Base-by-base conservation (phyloP, 1,140 invertebrate genomes). In the Brachionus angularis region DNA sequence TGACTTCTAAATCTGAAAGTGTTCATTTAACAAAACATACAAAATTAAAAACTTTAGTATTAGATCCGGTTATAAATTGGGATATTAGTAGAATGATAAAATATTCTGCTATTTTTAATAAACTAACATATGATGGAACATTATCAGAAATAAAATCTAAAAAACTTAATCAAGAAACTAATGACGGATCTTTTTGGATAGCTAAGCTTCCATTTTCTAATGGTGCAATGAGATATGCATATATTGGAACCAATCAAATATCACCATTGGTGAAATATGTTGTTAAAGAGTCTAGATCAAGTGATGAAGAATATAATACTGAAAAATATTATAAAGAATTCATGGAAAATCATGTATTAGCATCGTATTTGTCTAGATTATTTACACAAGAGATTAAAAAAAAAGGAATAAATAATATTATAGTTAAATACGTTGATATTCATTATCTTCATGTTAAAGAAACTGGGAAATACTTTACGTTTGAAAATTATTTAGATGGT, bases 141-240 rank as follows among this genome's bases (percentile, higher is more conserved):
- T 10, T 55, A 34, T 29, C 33, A 23, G 52, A 55, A 10, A 55
- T 55, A 10, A 55, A 25, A 36, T 16, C 33, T 21, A 5, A 55
- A 55, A 34, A 4, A 36, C 33, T 55, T 34, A 16, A 55, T 10
- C 36, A 34, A 2, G 1, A 0, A 18, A 25, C 42, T 27, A n/a
- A 27, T n/a, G 27, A 62, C n/a, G 55, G 31, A 44, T 10, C 1
- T 1, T 44, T 62, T 44, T 27, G 1, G 27, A 29, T 62, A 14
- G 55, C 55, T 8, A 14, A 42, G 1, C 25, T 44, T n/a, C 55
- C 55, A 16, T 62, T 62, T 44, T 18, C 55, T 2, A 62, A 62
- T 44, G 55, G 55, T 16, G 36, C 55, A n/a, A 42, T 62, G n/a
- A 21, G 55, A 25, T 62, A 44, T 33, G 55, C 55, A 12, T 62